A percentile compares a stretch with the other conserved stretches of the same genome.
Conservation (phyloP, 2,888 invertebrate genomes). For the Rhogogaster chlorosoma region DNA sequence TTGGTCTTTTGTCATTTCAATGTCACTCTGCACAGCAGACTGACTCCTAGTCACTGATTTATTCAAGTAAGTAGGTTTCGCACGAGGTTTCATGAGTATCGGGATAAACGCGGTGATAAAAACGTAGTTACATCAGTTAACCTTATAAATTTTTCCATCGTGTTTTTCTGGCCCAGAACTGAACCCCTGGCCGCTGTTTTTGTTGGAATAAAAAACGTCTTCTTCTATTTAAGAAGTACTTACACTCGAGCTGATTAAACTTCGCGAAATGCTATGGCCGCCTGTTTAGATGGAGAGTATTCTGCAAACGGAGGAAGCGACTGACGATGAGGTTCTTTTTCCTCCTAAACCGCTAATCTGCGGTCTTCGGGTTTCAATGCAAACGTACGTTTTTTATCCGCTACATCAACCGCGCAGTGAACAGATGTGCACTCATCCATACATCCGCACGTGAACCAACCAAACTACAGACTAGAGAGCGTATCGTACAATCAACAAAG, state of each 20-base stretch:
- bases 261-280: neutral
- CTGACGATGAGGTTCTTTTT: neutral
- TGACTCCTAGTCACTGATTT: neutral
- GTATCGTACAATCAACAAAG: slow-evolving; percentile 39
- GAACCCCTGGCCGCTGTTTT: neutral
- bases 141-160: neutral
- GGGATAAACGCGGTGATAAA: neutral
- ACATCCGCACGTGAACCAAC: slow-evolving; percentile 41
- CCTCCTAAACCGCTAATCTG: neutral
- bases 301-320: neutral
- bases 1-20: neutral
- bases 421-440: slow-evolving; percentile 54
- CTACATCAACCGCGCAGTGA: slow-evolving; percentile 50
- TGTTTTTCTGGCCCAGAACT: neutral
- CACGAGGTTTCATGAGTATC: neutral
- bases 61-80: neutral
- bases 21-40: neutral
- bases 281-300: neutral
- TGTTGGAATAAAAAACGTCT: neutral
- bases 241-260: slow-evolving; percentile 26
- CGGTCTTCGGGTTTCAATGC: neutral
- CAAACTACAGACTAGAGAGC: neutral
- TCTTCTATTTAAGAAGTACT: neutral
- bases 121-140: neutral
- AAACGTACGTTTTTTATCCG: slow-evolving; percentile 20